A percentile compares a stretch with the other conserved stretches of the same genome.
Conservation (phyloP, 1,140 invertebrate species). For the Calliopsis andreniformis region DNA sequence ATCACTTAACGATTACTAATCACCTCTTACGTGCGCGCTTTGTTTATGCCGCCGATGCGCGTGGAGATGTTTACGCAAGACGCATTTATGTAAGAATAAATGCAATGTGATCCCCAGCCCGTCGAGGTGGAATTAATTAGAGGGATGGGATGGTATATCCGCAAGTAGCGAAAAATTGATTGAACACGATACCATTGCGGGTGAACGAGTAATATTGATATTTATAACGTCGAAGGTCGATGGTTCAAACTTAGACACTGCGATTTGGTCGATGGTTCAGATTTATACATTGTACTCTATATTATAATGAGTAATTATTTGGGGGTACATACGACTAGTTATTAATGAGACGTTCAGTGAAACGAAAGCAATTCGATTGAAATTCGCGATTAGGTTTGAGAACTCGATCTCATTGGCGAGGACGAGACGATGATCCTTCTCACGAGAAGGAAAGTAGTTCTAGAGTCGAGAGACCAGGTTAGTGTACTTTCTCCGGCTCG, state of each 20-base stretch:
- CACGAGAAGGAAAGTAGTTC: slow-evolving; percentile 15
- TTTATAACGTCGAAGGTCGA: background rate
- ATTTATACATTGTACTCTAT: too few relatives aligned
- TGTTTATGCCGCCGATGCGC: background rate
- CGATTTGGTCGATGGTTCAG: too few relatives aligned
- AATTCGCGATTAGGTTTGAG: background rate
- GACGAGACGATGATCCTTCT: background rate
- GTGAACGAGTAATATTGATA: too few relatives aligned
- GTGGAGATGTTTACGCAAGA: slow-evolving; percentile 3
- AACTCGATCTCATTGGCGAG: background rate
- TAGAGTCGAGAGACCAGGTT: background rate
- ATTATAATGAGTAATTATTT: too few relatives aligned
- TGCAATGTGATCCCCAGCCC: too few relatives aligned
- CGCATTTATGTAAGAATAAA: slow-evolving; percentile 6
- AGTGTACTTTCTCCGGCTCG: slow-evolving; percentile 52
- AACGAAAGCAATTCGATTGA: background rate
- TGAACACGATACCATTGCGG: background rate
- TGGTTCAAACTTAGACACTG: too few relatives aligned
- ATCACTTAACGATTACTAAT: background rate
- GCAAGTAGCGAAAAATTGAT: too few relatives aligned
- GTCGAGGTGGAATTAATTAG: too few relatives aligned
- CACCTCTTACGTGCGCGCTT: background rate
- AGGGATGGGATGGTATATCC: too few relatives aligned
- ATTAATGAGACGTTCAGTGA: too few relatives aligned
- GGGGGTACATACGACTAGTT: too few relatives aligned